These are phyloP conservation scores for Geophilus truncorum DNA, from an alignment of 2,888 invertebrate species.

Conservation along the genomic window DNA sequence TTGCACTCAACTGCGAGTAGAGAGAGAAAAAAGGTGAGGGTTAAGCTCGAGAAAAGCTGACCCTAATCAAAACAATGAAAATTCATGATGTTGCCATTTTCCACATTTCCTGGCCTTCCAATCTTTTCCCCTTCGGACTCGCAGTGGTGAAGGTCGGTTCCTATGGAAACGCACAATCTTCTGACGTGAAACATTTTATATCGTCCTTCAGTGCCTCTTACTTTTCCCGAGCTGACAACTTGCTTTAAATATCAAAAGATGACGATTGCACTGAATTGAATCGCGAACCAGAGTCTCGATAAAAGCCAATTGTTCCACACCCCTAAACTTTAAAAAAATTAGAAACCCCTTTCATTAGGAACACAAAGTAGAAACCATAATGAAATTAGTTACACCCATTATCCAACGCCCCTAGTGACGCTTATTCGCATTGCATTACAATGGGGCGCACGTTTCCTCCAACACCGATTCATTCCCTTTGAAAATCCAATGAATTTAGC, in stretches of 20 bases:
- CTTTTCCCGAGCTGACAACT: neutral
- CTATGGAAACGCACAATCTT: neutral
- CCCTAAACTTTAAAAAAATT: neutral
- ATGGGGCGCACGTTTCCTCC: neutral
- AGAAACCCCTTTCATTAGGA: too few relatives aligned
- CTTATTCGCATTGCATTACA: neutral
- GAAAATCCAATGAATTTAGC: neutral
- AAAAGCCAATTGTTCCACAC: neutral
- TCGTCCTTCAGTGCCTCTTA: neutral
- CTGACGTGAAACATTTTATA: neutral
- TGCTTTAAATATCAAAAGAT: slow-evolving; percentile 9
- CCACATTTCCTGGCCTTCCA: neutral
- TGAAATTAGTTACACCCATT: neutral
- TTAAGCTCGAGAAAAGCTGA: neutral
- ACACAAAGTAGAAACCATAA: too few relatives aligned
- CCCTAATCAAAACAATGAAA: neutral
- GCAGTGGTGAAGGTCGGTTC: slow-evolving; percentile 6
- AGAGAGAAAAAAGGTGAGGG: neutral
- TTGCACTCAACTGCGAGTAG: neutral
- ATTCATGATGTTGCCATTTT: neutral
- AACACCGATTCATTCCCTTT: neutral
- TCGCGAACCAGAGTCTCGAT: neutral
- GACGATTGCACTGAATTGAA: neutral
- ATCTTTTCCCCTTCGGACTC: neutral
- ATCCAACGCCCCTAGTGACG: neutral